Percentiles rank a stretch among this genome's conserved stretches.
Evolutionary conservation across 2,797 vertebrate genomes (phyloP).

Genomic region (Brotogeris chrysoptera): DNA sequence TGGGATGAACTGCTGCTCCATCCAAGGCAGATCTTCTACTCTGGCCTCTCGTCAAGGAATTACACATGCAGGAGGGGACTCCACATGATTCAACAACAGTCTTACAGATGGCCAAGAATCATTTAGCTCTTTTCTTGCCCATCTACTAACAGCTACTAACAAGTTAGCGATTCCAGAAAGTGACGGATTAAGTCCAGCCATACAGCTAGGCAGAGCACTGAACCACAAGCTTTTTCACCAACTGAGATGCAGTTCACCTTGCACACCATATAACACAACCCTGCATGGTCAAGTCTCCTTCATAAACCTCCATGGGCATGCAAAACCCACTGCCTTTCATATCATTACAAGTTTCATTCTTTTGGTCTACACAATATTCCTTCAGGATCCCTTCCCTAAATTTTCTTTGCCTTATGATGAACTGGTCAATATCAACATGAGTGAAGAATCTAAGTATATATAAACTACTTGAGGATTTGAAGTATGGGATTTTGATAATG

Average conservation of each 20-base stretch:
- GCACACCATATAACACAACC: not conserved
- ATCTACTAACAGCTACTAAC: not conserved
- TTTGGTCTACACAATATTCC: not conserved
- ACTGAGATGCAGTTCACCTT: not conserved
- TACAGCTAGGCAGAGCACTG: not conserved
- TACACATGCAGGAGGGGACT: not conserved
- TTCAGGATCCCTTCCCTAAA: not conserved
- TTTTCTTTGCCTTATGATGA: not conserved
- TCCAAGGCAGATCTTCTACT: not conserved
- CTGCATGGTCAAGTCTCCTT: not conserved
- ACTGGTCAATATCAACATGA: not conserved
- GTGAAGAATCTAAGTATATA: not conserved
- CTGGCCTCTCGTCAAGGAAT: not conserved
- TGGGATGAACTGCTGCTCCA: not conserved
- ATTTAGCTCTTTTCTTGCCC: not conserved
- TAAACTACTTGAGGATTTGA: not conserved
- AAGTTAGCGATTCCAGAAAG: not conserved
- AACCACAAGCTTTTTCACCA: not conserved
- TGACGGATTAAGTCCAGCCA: not conserved
- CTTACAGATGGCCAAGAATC: not conserved
- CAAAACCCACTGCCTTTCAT: not conserved
- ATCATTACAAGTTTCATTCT: not conserved
- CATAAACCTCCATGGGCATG: fast-evolving
- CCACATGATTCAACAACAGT: not conserved
- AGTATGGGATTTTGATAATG: not conserved